These are phyloP conservation scores for Macrosoma leucophasiata DNA, from an alignment of 2,888 invertebrate species.

Conservation along the genomic window DNA sequence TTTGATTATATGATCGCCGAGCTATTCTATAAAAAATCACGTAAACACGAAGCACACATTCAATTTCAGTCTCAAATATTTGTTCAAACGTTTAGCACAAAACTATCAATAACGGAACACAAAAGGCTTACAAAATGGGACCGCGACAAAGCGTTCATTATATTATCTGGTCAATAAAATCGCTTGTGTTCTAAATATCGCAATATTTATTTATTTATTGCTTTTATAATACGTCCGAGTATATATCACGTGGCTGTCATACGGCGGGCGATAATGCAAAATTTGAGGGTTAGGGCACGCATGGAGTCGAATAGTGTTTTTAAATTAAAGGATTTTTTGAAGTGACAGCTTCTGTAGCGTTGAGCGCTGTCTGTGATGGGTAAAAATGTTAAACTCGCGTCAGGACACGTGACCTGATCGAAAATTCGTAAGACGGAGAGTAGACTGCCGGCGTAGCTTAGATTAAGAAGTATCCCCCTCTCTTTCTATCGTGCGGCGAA, in stretches of 20 bases:
- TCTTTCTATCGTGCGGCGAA: too few species aligned
- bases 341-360: too few species aligned
- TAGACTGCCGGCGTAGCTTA: too few species aligned
- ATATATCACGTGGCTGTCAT: constrained; percentile 72
- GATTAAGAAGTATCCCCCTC: too few species aligned
- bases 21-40: too few species aligned
- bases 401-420: too few species aligned
- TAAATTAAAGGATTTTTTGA: too few species aligned
- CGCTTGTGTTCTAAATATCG: constrained; percentile 66
- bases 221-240: constrained; percentile 72
- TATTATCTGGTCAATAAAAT: constrained; percentile 62
- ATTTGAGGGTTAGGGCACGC: constrained; percentile 44
- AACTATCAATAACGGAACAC: constrained; percentile 12
- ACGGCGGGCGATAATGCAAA: constrained; percentile 72
- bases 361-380: too few species aligned
- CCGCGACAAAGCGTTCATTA: constrained; percentile 44
- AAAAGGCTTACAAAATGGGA: constrained; percentile 25
- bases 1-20: too few species aligned
- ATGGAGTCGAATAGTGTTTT: constrained; percentile 34
- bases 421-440: too few species aligned
- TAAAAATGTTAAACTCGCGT: too few species aligned
- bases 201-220: constrained; percentile 73
- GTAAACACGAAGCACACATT: not conserved
- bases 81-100: too few species aligned
- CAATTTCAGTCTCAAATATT: constrained; percentile 5